Evolutionary conservation across 2,888 invertebrate species (phyloP), one percentile per base, ranked within the genome.

Genomic region (Heliconius ethilla): DNA sequence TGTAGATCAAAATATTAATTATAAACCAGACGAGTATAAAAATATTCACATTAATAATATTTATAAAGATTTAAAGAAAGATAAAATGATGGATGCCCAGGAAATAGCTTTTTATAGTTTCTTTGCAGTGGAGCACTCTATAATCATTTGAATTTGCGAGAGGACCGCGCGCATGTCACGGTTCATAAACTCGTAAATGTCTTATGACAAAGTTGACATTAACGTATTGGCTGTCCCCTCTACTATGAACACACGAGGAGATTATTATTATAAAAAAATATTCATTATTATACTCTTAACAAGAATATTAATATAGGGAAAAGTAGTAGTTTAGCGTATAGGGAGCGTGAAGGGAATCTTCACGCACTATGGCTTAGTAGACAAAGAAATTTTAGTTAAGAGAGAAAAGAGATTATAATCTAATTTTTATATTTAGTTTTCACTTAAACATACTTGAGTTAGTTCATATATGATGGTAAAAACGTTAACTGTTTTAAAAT

Each of bases 131-230:
- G 63, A 63, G 62, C 72, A 70, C 62, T 70, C 77, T 37, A 75
- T 80, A 70, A 78, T 70, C 74, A 45, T 62, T 76, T 75, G 75
- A 78, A 83, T 85, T 82, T 82, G 81, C 82, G 83, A 83, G 79
- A 78, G 76, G 79, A 84, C 83, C 83, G 83, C 83, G 85, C 84
- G 83, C 85, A 81, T 78, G 85, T 86, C 87, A 86, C 85, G 87
- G 85, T 83, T 86, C 87, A 87, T 89, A 89, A 84, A 82, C 80
- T 82, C 81, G 83, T 83, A 85, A 88, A 87, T 86, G 84, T 85
- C 86, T 85, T 85, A 86, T 80, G 84, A 87, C 86, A 76, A 66
- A 75, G 86, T 66, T 81, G 81, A 80, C 79, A 77, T 81, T 78
- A 79, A 77, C 83, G 79, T 83, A 82, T 83, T 82, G 81, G 80